Conservation (phyloP, 2,113 vertebrate species). For the Strix aluco region DNA sequence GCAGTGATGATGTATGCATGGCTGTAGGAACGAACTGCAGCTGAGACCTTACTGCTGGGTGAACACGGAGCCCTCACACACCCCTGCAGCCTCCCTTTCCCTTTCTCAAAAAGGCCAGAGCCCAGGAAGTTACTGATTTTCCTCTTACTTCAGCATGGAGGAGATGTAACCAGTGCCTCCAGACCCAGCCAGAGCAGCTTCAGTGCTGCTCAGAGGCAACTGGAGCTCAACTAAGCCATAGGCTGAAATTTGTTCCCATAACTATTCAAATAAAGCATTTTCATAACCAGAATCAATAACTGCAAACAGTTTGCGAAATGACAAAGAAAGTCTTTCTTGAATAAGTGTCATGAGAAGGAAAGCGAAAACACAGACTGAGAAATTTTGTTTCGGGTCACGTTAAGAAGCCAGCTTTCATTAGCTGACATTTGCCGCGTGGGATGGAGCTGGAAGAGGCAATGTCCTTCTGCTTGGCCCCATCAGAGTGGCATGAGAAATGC, state of each 20-base stretch:
- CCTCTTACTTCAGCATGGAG: neutral
- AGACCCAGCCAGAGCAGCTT: neutral
- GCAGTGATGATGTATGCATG: fast-evolving
- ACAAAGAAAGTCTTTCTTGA: neutral
- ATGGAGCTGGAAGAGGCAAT: neutral
- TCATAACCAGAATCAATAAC: neutral
- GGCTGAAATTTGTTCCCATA: neutral
- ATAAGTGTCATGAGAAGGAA: neutral
- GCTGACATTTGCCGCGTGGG: neutral
- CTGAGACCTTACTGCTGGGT: neutral
- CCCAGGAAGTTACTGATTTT: neutral
- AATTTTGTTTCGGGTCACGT: neutral
- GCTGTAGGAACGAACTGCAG: neutral
- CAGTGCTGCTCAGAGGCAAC: neutral
- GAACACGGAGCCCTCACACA: neutral
- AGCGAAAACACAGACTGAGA: neutral
- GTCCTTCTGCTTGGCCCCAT: neutral
- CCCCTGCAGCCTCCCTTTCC: neutral
- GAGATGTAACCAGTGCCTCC: neutral
- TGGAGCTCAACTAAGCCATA: neutral
- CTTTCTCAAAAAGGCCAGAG: neutral
- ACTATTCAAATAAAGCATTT: neutral
- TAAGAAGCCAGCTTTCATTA: neutral
- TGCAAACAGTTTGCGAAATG: neutral
- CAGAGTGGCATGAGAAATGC: neutral